Evolutionary conservation across 2,888 invertebrate genomes (phyloP).

Genomic region (Carcina quercana): DNA sequence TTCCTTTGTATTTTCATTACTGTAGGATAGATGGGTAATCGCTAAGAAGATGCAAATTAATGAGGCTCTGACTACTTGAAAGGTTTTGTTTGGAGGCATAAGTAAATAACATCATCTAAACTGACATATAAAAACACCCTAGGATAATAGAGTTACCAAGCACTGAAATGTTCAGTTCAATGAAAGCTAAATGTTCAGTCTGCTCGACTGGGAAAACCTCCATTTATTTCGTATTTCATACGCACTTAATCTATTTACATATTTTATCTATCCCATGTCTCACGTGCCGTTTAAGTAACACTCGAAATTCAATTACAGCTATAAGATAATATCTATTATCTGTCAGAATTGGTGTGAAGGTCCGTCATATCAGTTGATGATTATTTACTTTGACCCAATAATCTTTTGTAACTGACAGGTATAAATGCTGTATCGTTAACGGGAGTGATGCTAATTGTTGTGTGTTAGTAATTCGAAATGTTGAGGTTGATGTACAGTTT

Average conservation of each 20-base stretch:
- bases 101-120: too few relatives aligned
- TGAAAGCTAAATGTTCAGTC: not conserved
- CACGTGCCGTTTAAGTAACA: constrained; percentile 16
- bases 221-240: not conserved
- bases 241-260: not conserved
- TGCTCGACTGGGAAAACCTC: not conserved
- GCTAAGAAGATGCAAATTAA: too few relatives aligned
- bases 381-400: constrained; percentile 52
- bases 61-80: too few relatives aligned
- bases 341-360: constrained; percentile 58
- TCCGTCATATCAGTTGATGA: constrained; percentile 44
- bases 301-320: constrained; percentile 15
- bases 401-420: constrained; percentile 42
- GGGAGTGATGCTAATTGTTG: constrained; percentile 6
- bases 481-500: constrained; percentile 25
- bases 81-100: too few relatives aligned
- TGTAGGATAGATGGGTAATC: too few relatives aligned
- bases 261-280: not conserved
- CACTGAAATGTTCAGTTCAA: too few relatives aligned
- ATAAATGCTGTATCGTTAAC: constrained; percentile 35
- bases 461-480: constrained; percentile 27
- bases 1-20: too few relatives aligned
- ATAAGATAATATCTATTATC: constrained; percentile 30
- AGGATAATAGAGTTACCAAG: too few relatives aligned
- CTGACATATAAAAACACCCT: too few relatives aligned